Conservation (phyloP, 2,113 vertebrate genomes). For the Numenius arquata region DNA sequence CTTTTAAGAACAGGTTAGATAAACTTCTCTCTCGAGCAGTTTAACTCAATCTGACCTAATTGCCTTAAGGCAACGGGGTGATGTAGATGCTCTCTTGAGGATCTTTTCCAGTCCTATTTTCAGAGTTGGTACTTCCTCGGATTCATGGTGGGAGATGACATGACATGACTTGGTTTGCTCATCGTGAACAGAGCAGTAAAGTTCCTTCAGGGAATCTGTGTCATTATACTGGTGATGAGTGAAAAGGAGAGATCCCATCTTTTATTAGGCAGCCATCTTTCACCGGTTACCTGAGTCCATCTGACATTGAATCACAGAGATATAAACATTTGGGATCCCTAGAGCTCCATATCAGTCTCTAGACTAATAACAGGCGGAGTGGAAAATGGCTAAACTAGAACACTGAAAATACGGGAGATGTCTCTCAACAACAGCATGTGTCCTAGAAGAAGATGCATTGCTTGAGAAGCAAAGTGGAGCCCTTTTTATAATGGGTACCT, state of each 20-base stretch:
- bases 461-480: not conserved
- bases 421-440: not conserved
- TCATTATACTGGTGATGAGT: not conserved
- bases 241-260: not conserved
- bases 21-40: not conserved
- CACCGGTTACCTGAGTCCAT: not conserved
- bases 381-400: not conserved
- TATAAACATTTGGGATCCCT: not conserved
- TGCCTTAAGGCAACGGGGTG: not conserved
- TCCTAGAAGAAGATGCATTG: not conserved
- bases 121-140: not conserved
- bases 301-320: not conserved
- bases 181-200: not conserved
- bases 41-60: not conserved
- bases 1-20: conserved; percentile 4
- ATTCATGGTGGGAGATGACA: not conserved
- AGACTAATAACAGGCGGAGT: not conserved
- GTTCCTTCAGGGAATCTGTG: not conserved
- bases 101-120: not conserved
- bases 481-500: not conserved
- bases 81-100: not conserved
- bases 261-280: not conserved
- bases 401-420: not conserved
- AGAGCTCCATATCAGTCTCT: not conserved
- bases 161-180: not conserved